phyloP scores from a whole-genome alignment of 2,888 invertebrate genomes.

The Nephrocerus scutellatus region DNA sequence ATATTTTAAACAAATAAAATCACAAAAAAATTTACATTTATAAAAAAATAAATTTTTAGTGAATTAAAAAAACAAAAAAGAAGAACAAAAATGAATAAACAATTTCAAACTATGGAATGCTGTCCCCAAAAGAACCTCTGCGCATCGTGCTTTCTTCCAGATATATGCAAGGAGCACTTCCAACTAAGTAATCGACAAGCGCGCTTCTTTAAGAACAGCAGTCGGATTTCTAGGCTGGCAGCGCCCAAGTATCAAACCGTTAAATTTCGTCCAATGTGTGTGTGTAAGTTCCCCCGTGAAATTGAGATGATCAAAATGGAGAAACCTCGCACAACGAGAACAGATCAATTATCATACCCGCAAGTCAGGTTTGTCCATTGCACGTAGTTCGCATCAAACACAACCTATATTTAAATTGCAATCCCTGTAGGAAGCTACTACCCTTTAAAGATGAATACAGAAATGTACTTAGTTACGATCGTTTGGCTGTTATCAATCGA shows the following conservation, averaged over 20 bases:
- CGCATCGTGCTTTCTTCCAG: too few species aligned
- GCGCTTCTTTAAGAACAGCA: constrained; percentile 24
- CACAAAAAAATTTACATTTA: too few species aligned
- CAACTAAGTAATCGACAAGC: constrained; percentile 24
- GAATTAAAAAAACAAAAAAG: too few species aligned
- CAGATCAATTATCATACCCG: constrained; percentile 39
- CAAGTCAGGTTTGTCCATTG: constrained; percentile 24
- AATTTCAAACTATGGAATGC: too few species aligned
- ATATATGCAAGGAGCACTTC: too few species aligned
- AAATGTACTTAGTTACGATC: too few species aligned
- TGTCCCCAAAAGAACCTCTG: too few species aligned
- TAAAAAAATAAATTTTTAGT: too few species aligned
- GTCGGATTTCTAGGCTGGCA: constrained; percentile 31
- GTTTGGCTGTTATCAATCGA: too few species aligned
- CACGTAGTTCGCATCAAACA: background rate
- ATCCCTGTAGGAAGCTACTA: constrained; percentile 19
- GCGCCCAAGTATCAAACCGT: constrained; percentile 13
- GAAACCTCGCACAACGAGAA: constrained; percentile 29
- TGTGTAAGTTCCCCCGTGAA: constrained; percentile 30
- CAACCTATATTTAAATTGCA: background rate
- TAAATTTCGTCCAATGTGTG: constrained; percentile 30
- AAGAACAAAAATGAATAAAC: too few species aligned
- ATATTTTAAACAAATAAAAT: too few species aligned
- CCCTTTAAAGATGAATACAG: too few species aligned
- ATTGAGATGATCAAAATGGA: constrained; percentile 26